Percentiles rank a stretch among this genome's conserved stretches.
phyloP scores from a whole-genome alignment of 2,113 vertebrate species.

The Semnornis frantzii region DNA sequence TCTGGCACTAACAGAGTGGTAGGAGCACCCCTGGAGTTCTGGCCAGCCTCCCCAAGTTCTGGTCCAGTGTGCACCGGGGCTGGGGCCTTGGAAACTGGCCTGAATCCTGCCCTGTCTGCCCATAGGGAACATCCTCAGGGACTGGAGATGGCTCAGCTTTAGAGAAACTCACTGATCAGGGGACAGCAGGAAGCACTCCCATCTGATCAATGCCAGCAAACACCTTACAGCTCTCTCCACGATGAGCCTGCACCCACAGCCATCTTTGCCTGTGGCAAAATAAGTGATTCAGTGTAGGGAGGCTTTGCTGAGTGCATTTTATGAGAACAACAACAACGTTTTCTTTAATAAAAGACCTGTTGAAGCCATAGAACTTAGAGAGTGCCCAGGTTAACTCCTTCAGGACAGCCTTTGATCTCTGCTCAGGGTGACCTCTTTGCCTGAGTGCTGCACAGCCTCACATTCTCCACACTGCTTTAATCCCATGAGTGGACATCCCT shows the following conservation, averaged over 20 bases:
- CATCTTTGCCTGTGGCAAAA: background rate
- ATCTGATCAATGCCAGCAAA: background rate
- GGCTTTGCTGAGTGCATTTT: background rate
- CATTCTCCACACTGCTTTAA: background rate
- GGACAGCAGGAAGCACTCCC: background rate
- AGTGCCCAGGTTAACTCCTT: background rate
- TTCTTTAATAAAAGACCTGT: background rate
- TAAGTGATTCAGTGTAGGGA: background rate
- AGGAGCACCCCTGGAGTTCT: background rate
- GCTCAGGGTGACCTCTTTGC: background rate
- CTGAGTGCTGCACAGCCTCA: background rate
- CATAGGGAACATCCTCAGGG: background rate
- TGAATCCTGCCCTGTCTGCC: background rate
- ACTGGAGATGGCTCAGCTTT: background rate
- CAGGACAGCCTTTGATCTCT: background rate
- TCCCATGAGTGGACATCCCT: background rate
- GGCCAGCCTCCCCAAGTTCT: background rate
- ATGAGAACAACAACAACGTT: background rate
- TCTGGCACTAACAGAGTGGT: background rate
- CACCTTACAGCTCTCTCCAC: background rate
- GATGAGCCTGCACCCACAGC: background rate
- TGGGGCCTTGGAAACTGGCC: background rate
- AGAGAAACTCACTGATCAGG: background rate
- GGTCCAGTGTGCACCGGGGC: background rate
- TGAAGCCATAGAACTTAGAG: background rate